Base-by-base conservation (phyloP, 2,797 vertebrate species). In the Siniperca undulata region DNA sequence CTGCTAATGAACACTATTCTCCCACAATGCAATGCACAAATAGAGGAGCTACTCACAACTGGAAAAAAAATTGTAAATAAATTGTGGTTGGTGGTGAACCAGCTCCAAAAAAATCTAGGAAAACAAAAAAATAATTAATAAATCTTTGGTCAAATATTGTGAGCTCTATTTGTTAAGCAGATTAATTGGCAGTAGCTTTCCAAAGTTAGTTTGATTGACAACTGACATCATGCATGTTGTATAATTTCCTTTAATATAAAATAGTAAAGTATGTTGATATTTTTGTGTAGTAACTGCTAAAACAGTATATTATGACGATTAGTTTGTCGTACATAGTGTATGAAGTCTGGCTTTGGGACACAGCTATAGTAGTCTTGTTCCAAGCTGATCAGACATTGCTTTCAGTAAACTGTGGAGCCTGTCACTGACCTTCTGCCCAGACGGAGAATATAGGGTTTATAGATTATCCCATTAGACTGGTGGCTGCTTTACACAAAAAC, bases 391-490 rank as follows among this genome's bases (percentile, higher is more conserved):
- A 70, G 36, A 73, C 27, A 10, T 13, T 50, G 67, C 67, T 77
- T 58, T 40, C 5, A 67, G 46, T 73, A 46, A 81, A 74, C n/a
- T 53, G 27, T 19, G 38, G 70, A 62, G 61, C 36, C 65, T 2
- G 58, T 44, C 77, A n/a, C 42, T 62, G 86, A 92, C 86, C 83
- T 77, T 78, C 19, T 5, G 14, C 68, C 82, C 84, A 89, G 88
- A 89, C 82, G 67, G 67, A 27, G 17, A 82, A 55, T n/a, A 70
- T 36, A 24, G 56, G 77, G 56, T 89, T 92, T 89, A 81, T 80
- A 77, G 73, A 78, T 93, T 34, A 93, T 91, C 91, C 86, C 77
- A 89, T 93, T 93, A 93, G 70, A 66, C 77, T 75, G 58, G 46
- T 8, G 30, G 67, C 77, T 64, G 66, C 71, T 79, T 42, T 20